These are phyloP conservation scores for Drosophila acutilabella DNA, from an alignment of 2,888 invertebrate genomes.

Conservation along the genomic window DNA sequence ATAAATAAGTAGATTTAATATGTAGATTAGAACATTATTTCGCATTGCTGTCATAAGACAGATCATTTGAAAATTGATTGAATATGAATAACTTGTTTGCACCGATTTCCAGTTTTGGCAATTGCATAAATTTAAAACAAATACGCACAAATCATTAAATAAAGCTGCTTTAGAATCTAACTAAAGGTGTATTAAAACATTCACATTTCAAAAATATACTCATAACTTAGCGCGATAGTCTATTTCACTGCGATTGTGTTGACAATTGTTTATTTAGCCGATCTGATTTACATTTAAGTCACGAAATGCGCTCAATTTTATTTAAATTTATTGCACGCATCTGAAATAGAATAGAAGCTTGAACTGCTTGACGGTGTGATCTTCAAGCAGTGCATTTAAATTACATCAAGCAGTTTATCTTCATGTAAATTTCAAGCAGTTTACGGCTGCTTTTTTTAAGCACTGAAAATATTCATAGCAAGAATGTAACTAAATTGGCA, in stretches of 20 bases:
- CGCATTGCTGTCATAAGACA: neutral
- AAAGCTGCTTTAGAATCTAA: neutral
- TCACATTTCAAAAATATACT: neutral
- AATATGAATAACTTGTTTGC: slow-evolving; percentile 8
- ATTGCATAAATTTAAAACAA: neutral
- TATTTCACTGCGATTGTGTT: too few relatives aligned
- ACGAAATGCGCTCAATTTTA: too few relatives aligned
- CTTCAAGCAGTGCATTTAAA: neutral
- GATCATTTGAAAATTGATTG: slow-evolving; percentile 5
- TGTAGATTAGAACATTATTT: neutral
- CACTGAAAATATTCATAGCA: too few relatives aligned
- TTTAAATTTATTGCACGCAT: too few relatives aligned
- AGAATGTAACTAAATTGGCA: too few relatives aligned
- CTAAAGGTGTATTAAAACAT: neutral
- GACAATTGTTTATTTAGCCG: too few relatives aligned
- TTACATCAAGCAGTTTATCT: neutral
- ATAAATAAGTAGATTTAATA: neutral
- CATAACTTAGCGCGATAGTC: neutral
- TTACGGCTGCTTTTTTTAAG: too few relatives aligned
- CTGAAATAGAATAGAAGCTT: neutral
- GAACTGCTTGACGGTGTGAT: neutral
- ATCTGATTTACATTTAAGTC: too few relatives aligned
- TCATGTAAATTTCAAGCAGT: neutral
- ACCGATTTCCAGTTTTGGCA: neutral
- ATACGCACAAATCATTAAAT: neutral